Base-by-base conservation (phyloP, 2,797 vertebrate species). In the Cichlasoma orientale region DNA sequence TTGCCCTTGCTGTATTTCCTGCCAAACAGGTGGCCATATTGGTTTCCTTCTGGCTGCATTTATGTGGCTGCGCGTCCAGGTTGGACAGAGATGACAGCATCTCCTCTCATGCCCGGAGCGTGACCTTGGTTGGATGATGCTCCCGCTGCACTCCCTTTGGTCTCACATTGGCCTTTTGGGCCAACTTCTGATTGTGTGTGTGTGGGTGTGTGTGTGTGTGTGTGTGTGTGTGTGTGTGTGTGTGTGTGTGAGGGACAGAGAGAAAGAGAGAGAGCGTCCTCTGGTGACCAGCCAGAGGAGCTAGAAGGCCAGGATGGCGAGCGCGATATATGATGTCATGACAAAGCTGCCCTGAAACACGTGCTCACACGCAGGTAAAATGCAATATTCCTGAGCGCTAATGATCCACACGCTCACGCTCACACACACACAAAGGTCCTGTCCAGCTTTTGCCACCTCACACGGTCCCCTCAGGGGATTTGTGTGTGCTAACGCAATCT, bases 1-100 rank as follows among this genome's bases (percentile, higher is more conserved):
- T 92, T 90, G 88, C 79, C 86, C 84, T 92, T 33, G 47, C 82
- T 75, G 79, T 76, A 52, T 78, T 85, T 82, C n/a, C 82, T 88
- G 86, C 92, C 90, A 89, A 92, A 90, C 89, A 90, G 89, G 92
- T 91, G 88, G 89, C 87, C 88, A 79, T 87, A 83, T 92, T 89
- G 89, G 80, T 89, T 87, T 90, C 87, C 90, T 90, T 81, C 91
- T 93, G 90, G 90, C 89, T 76, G 81, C 75, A 5, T 88, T 84
- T 66, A 71, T 85, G 78, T 50, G 78, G 44, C 55, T 69, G 80
- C 38, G 71, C 58, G 8, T 92, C 87, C 89, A 91, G 90, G 84
- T 91, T 93, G 93, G 92, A 91, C 79, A 2, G 89, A 87, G 91
- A 90, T 92, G 87, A 93, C 86, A 91, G 89, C 2, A 29, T 79